Conservation (phyloP, 1,140 invertebrate genomes). For the Trichoplusia ni region DNA sequence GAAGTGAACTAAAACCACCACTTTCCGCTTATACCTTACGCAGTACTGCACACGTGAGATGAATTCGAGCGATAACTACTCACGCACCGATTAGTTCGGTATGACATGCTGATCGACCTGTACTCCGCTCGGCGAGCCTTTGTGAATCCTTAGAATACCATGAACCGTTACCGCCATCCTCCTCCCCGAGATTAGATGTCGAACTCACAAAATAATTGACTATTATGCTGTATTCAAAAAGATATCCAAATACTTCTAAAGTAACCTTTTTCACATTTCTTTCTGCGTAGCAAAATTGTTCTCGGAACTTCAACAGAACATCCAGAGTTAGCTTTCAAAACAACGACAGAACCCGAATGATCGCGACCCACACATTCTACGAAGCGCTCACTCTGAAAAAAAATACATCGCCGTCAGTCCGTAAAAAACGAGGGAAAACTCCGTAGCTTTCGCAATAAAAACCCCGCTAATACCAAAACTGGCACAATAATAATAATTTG, state of each 20-base stretch:
- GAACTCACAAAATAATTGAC: too few species aligned
- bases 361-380: slow-evolving; percentile 7
- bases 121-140: too few species aligned
- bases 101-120: too few species aligned
- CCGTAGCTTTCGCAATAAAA: slow-evolving; percentile 40
- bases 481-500: slow-evolving; percentile 55
- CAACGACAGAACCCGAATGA: slow-evolving; percentile 21
- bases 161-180: too few species aligned
- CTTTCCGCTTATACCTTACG: too few species aligned
- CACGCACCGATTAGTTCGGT: too few species aligned
- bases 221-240: background rate
- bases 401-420: slow-evolving; percentile 32
- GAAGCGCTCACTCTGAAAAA: slow-evolving; percentile 5
- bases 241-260: background rate
- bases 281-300: slow-evolving; percentile 3
- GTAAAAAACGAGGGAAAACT: slow-evolving; percentile 34
- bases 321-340: slow-evolving; percentile 22
- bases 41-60: too few species aligned
- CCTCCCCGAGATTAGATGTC: too few species aligned
- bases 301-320: slow-evolving; percentile 4
- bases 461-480: slow-evolving; percentile 46
- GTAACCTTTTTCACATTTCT: slow-evolving; percentile 4
- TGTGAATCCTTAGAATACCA: too few species aligned
- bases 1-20: too few species aligned
- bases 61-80: too few species aligned